These are phyloP conservation scores for Sorex fumeus DNA, from an alignment of 2,113 vertebrate genomes.

Conservation along the genomic window DNA sequence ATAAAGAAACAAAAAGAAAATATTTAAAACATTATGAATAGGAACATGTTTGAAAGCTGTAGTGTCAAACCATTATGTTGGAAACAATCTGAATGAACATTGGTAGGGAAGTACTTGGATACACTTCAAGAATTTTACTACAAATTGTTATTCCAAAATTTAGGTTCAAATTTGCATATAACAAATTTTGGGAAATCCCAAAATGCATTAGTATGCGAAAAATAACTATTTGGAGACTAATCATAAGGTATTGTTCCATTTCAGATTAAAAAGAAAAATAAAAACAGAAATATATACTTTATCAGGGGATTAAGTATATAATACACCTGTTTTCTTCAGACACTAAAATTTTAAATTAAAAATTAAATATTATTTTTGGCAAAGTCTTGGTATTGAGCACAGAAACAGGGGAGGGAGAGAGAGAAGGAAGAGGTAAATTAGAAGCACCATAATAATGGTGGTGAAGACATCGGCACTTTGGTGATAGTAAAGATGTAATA, in stretches of 20 bases:
- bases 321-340: too few species aligned
- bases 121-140: slow-evolving; percentile 28
- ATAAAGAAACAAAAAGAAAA: neutral
- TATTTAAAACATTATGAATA: neutral
- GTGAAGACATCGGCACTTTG: too few species aligned
- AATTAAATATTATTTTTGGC: too few species aligned
- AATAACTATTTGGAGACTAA: slow-evolving; percentile 19
- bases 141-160: slow-evolving; percentile 42
- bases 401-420: too few species aligned
- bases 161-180: slow-evolving; percentile 32
- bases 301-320: neutral
- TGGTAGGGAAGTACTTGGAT: neutral
- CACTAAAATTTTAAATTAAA: too few species aligned
- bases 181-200: neutral
- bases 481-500: too few species aligned
- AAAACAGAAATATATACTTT: too few species aligned
- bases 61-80: neutral
- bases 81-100: slow-evolving; percentile 1
- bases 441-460: neutral
- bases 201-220: neutral
- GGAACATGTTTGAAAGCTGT: slow-evolving; percentile 5
- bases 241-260: neutral
- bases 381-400: too few species aligned
- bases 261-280: neutral
- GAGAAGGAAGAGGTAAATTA: neutral